phyloP scores from a whole-genome alignment of 1,140 invertebrate species.

The Euura lappo region DNA sequence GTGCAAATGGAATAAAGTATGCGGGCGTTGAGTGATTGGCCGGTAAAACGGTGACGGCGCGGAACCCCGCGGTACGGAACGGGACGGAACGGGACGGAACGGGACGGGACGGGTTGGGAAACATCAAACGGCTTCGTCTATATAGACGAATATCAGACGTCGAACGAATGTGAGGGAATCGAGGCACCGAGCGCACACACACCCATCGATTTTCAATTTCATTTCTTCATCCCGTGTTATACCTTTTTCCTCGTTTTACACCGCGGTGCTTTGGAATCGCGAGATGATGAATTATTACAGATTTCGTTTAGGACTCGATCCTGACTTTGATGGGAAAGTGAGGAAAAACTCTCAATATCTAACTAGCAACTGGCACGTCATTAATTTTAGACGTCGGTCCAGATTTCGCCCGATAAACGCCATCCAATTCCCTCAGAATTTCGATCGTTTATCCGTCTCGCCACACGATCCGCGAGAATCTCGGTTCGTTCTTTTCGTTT shows the following conservation, averaged over 20 bases:
- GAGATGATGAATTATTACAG: too few species aligned
- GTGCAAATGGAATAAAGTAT: slow-evolving; percentile 5
- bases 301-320: too few species aligned
- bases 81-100: background rate
- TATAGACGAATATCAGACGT: slow-evolving; percentile 3
- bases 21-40: slow-evolving; percentile 3
- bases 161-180: background rate
- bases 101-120: background rate
- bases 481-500: too few species aligned
- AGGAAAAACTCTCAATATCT: too few species aligned
- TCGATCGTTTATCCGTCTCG: background rate
- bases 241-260: too few species aligned
- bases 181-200: background rate
- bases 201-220: too few species aligned
- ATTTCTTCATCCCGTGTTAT: too few species aligned
- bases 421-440: background rate
- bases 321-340: too few species aligned
- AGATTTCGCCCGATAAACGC: background rate
- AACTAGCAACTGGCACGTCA: background rate
- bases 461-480: too few species aligned
- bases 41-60: background rate
- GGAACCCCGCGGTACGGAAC: too few species aligned
- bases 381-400: background rate
- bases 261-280: too few species aligned
- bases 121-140: background rate